Percentiles rank a stretch among this genome's conserved stretches.
These are phyloP conservation scores for Brienomyrus longianalis DNA, from an alignment of 2,113 vertebrate species.

Conservation along the genomic window DNA sequence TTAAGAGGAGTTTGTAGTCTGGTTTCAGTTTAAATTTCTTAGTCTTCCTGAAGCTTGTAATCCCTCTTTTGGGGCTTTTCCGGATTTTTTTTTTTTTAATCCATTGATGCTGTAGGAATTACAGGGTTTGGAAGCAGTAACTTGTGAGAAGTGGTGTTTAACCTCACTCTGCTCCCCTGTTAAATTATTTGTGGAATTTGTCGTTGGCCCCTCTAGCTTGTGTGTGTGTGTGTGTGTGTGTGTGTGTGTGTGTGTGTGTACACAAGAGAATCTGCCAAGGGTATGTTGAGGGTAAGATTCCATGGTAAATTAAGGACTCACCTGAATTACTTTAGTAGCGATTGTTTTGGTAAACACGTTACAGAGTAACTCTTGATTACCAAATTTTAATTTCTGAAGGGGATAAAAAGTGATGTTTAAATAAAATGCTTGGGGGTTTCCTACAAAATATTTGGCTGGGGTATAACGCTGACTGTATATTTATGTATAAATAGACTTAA, in stretches of 20 bases:
- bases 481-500: not conserved
- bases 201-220: not conserved
- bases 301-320: not conserved
- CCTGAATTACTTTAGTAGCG: not conserved
- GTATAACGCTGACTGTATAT: not conserved
- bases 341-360: not conserved
- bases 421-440: not conserved
- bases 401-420: not conserved
- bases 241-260: not conserved
- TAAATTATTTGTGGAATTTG: constrained; percentile 12
- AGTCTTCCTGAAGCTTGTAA: not conserved
- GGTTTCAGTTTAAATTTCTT: not conserved
- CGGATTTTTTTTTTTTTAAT: not conserved
- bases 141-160: not conserved
- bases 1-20: not conserved
- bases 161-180: not conserved
- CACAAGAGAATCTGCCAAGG: not conserved
- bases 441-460: not conserved
- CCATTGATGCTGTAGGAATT: not conserved
- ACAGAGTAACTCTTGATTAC: not conserved
- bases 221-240: not conserved
- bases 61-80: not conserved
- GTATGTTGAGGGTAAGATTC: not conserved
- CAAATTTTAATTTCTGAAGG: not conserved
- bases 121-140: not conserved